Percentiles rank a stretch among this genome's conserved stretches.
Evolutionary conservation across 2,113 vertebrate species (phyloP).

Genomic region (Cichladusa arquata): DNA sequence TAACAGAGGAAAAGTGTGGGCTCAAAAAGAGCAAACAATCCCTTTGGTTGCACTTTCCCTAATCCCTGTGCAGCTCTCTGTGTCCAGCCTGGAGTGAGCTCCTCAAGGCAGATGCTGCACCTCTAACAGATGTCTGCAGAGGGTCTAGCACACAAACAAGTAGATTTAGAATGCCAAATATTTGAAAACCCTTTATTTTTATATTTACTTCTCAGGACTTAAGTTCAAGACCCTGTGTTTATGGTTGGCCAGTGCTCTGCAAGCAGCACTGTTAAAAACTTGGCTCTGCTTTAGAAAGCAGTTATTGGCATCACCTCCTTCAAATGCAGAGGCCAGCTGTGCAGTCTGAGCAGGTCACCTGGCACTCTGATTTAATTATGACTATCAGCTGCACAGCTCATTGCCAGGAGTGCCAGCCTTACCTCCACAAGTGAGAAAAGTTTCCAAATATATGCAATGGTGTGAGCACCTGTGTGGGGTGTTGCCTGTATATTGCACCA

Average conservation of each 20-base stretch:
- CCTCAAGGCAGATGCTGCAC: neutral
- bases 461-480: rapidly evolving
- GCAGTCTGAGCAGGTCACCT: neutral
- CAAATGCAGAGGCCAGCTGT: neutral
- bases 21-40: conserved; percentile 15
- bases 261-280: neutral
- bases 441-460: rapidly evolving
- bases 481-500: neutral
- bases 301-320: neutral
- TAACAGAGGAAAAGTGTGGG: neutral
- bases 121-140: neutral
- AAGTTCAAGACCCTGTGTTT: neutral
- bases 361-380: neutral
- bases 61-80: neutral
- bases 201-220: neutral
- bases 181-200: neutral
- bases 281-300: neutral
- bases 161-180: neutral
- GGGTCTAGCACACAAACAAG: neutral
- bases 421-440: neutral
- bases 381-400: neutral
- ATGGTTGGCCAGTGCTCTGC: neutral
- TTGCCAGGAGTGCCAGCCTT: neutral
- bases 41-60: neutral
- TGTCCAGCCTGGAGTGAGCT: neutral